Base-by-base conservation (phyloP, 2,888 invertebrate genomes). In the Chloromyia formosa region DNA sequence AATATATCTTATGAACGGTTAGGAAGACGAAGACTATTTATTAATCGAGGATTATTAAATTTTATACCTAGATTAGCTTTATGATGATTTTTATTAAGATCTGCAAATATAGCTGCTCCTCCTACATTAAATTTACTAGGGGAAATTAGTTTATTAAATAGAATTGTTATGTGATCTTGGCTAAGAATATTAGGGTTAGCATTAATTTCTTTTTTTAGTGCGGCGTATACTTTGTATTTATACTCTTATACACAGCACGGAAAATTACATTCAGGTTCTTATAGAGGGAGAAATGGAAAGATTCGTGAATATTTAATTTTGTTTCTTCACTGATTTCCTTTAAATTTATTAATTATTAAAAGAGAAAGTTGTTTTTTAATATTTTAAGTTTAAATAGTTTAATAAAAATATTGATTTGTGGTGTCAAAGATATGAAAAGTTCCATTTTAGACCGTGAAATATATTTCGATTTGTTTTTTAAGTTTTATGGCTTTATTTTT, bases 401-500 rank as follows among this genome's bases (percentile, higher is more conserved):
- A 89, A 90, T 86, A 62, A 78, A 89, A 90, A 90, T 88, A 85
- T 88, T 89, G 88, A 89, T 89, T 90, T 90, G 89, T 90, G 90
- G 87, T 80, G 75, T 89, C 87, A 89, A 87, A 85, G 87, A 88
- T 88, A 85, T 88, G 86, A 84, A 27, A 74, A 74, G 79, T n/a
- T 49, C 86, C 86, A 87, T 86, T 87, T 88, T 87, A 87, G 82
- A 83, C 88, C 79, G 80, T 85, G 84, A 86, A 84, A 81, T 1
- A 88, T 45, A 84, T 86, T 83, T 86, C 84, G 78, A 85, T 87
- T 87, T 88, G 86, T 87, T 86, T 84, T 84, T 82, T 88, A 84
- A 86, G 84, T 79, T 87, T 87, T 86, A 76, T 86, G 78, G 83
- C 84, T 84, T 86, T 87, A 83, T 84, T 88, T 82, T 77, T 85